These are phyloP conservation scores for Arrhopalites spinosus DNA, from an alignment of 2,888 invertebrate species.

Conservation along the genomic window DNA sequence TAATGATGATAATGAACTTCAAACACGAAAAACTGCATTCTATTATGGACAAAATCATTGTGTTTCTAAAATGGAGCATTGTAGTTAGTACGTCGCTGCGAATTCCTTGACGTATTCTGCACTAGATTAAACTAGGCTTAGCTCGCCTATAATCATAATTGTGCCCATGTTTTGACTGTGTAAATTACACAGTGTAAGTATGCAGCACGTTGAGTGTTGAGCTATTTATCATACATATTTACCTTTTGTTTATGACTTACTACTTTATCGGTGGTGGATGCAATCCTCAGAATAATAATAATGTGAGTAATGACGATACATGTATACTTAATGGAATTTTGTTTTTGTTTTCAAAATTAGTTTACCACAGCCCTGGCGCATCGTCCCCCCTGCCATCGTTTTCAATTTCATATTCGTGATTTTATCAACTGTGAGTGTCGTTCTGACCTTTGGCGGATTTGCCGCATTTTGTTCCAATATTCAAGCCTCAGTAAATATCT, in stretches of 20 bases:
- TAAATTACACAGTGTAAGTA: too few species aligned
- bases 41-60: too few species aligned
- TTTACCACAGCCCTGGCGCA: slow-evolving; percentile 55
- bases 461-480: slow-evolving; percentile 51
- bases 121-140: too few species aligned
- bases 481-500: slow-evolving; percentile 47
- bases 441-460: slow-evolving; percentile 52
- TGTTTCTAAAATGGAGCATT: too few species aligned
- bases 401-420: slow-evolving; percentile 53
- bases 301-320: neutral
- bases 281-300: neutral
- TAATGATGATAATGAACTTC: neutral
- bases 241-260: too few species aligned
- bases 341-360: slow-evolving; percentile 38
- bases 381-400: slow-evolving; percentile 54
- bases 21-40: slow-evolving; percentile 1
- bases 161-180: too few species aligned
- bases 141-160: too few species aligned
- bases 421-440: slow-evolving; percentile 50
- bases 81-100: too few species aligned
- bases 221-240: too few species aligned
- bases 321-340: neutral
- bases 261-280: too few species aligned
- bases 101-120: too few species aligned
- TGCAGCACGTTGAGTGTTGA: too few species aligned